Evolutionary conservation across 2,888 invertebrate genomes (phyloP).

Genomic region (Protophormia terraenovae): DNA sequence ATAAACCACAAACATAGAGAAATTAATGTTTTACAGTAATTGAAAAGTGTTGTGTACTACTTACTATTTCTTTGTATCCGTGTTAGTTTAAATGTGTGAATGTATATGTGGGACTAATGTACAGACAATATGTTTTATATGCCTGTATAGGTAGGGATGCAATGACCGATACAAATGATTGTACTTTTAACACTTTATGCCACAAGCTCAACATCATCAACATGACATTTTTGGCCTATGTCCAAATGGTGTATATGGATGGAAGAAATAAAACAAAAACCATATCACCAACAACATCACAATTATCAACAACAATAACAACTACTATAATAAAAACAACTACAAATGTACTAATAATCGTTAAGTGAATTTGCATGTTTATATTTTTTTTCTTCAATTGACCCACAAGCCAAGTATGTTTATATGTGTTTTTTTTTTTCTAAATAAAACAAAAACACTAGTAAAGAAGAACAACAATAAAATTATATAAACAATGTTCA

Average conservation of each 20-base stretch:
- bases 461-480: conserved; percentile 2
- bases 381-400: conserved; percentile 55
- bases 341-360: conserved; percentile 63
- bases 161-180: conserved; percentile 52
- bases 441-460: background rate
- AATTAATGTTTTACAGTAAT: conserved; percentile 55
- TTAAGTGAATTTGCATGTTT: conserved; percentile 69
- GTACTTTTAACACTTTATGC: conserved; percentile 65
- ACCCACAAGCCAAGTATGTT: conserved; percentile 64
- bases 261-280: background rate
- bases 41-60: conserved; percentile 60
- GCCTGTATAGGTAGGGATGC: background rate
- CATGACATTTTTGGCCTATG: conserved; percentile 66
- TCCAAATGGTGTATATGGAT: conserved; percentile 56
- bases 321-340: conserved; percentile 38
- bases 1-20: conserved; percentile 50
- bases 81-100: background rate
- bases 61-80: background rate
- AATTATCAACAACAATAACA: conserved; percentile 24
- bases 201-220: conserved; percentile 60
- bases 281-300: conserved; percentile 27
- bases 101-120: background rate
- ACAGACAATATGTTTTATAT: background rate
- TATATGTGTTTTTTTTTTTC: no score
- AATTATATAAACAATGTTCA: conserved; percentile 44